phyloP scores from a whole-genome alignment of 2,888 invertebrate genomes.

The Choreutis nemorana region DNA sequence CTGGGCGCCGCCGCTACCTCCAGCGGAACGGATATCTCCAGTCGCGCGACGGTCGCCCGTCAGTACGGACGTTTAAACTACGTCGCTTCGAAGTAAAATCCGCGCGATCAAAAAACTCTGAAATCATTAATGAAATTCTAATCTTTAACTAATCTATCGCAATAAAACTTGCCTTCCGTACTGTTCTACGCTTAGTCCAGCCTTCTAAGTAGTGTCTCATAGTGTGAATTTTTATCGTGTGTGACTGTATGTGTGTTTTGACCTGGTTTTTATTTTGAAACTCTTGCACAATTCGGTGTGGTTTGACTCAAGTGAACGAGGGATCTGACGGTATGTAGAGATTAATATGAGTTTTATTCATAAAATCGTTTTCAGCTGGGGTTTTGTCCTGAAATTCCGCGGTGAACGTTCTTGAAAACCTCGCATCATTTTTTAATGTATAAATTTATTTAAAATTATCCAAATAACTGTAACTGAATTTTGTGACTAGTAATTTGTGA shows the following conservation, averaged over 20 bases:
- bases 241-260: conserved; percentile 22
- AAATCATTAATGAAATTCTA: conserved; percentile 42
- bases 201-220: conserved; percentile 8
- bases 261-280: conserved; percentile 50
- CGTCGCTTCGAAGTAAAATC: conserved; percentile 15
- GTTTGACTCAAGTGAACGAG: too few relatives aligned
- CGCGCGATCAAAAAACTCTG: conserved; percentile 24
- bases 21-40: conserved; percentile 14
- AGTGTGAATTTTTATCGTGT: conserved; percentile 18
- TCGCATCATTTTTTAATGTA: too few relatives aligned
- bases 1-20: conserved; percentile 30
- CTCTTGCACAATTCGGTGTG: conserved; percentile 39
- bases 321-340: too few relatives aligned
- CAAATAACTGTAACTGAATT: too few relatives aligned
- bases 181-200: neutral
- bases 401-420: too few relatives aligned
- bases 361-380: too few relatives aligned
- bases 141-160: conserved; percentile 16
- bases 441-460: too few relatives aligned
- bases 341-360: too few relatives aligned
- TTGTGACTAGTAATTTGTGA: too few relatives aligned
- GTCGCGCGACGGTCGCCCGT: conserved; percentile 42
- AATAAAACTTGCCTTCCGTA: conserved; percentile 18
- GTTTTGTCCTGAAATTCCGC: too few relatives aligned
- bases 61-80: conserved; percentile 15